Base-by-base conservation (phyloP, 2,113 vertebrate genomes). In the Marcusenius ussheri region DNA sequence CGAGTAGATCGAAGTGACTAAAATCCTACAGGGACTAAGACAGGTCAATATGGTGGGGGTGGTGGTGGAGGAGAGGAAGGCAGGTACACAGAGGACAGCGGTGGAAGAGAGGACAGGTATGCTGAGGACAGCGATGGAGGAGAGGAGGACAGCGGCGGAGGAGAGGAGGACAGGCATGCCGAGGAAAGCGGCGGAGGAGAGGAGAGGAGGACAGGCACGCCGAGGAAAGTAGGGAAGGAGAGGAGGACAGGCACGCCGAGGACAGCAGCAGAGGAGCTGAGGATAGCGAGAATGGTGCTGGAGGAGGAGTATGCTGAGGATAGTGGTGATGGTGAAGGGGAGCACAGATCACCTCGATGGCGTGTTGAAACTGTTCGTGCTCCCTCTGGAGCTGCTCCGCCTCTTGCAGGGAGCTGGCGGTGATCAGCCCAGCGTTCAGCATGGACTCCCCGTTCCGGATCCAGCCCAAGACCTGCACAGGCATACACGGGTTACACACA, bases 381-480 rank as follows among this genome's bases (percentile, higher is more conserved):
- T 99, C 98, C 90, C 98, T 95, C 95, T 99, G 98, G 62, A 99
- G 96, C 91, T 99, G 98, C 47, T 99, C 98, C 0, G 98, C 98
- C 91, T 99, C 98, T 93, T 99, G 98, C 77, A 99, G 94, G 0
- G 98, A 99, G 93, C 98, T 99, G 89, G 98, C 98, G 0, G 98
- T 99, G 93, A 99, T 99, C 3, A 99, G 95, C 3, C 98, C 98
- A 0, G 98, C 98, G 1, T 99, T 99, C 87, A 99, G 92, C 98
- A 99, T 99, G 0, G 98, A 99, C 93, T 99, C 98, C 2, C 98
- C 98, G 0, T 99, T 99, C 89, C 98, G 97, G 92, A 99, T 99
- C 98, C 98, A 99, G 83, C 98, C 98, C 90, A 99, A 95, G 88
- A 99, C 98, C 98, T 99, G 93, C 10, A 94, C 93, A 3, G 51